phyloP scores from a whole-genome alignment of 2,888 invertebrate genomes.

The Bombylius discolor region DNA sequence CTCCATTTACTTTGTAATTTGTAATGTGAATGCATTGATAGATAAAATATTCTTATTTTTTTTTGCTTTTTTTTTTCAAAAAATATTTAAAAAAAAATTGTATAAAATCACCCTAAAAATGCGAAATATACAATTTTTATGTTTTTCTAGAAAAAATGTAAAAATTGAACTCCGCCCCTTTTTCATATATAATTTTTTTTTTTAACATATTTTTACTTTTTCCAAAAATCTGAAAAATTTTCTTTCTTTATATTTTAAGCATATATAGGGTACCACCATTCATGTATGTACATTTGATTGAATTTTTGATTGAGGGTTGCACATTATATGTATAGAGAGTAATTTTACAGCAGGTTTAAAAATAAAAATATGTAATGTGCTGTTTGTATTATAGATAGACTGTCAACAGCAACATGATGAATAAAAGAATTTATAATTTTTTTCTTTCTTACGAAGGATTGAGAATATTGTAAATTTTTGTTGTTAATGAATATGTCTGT shows the following conservation, averaged over 20 bases:
- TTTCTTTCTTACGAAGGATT: too few species aligned
- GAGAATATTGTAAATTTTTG: too few species aligned
- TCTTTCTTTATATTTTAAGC: neutral
- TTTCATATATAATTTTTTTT: neutral
- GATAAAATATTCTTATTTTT: too few species aligned
- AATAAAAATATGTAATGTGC: too few species aligned
- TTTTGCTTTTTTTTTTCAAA: too few species aligned
- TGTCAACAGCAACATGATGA: too few species aligned
- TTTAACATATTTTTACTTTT: neutral
- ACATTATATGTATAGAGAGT: neutral
- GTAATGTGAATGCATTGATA: too few species aligned
- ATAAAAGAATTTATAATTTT: too few species aligned
- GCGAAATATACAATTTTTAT: neutral
- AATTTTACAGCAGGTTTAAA: neutral
- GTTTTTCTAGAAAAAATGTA: slow-evolving; percentile 4
- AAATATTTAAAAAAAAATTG: neutral
- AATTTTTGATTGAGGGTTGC: neutral
- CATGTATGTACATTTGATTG: neutral
- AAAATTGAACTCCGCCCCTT: slow-evolving; percentile 8
- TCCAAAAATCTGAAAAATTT: slow-evolving; percentile 12
- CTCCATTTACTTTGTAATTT: neutral
- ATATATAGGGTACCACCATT: neutral
- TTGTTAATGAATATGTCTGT: too few species aligned
- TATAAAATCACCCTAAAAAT: slow-evolving; percentile 11
- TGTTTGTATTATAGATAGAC: too few species aligned